Evolutionary conservation across 1,140 invertebrate genomes (phyloP), one percentile per base, ranked within the genome.

Genomic region (Drosophila paulistorum): DNA sequence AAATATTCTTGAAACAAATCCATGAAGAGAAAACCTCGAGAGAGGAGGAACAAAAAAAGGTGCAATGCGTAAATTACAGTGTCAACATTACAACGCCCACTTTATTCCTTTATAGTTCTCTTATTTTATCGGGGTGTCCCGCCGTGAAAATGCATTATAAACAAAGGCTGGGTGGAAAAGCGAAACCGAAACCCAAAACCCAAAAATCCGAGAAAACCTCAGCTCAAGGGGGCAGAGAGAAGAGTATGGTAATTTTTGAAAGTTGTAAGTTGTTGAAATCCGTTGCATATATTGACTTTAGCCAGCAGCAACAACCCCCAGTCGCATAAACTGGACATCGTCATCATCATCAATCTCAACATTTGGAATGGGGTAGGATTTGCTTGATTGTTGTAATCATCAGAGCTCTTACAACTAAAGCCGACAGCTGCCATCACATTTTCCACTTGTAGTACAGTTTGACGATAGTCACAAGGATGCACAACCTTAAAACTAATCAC

Each of bases 71-170:
- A 87, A 87, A 87, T 87, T 87, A 87, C 84, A 87, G 84, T 87
- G 84, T 87, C 84, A 87, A 87, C 84, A 87, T 87, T 87, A 87
- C 85, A 87, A 75, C 84, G 85, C 84, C 84, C 84, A 89, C 84
- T 86, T 86, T 79, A 63, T 59, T 37, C 57, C 30, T 37, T 59
- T 59, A 37, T 37, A 20, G 66, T 67, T 17, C 17, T 17, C 17
- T 33, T 68, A 68, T 67, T 41, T 51, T 75, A 65, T 61, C 55
- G 74, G 82, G 79, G 79, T 75, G 51, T 66, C 78, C 83, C 83
- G 79, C 83, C 70, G 83, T 87, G 83, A 83, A 86, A 87, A 87
- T 89, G 79, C 83, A 87, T 87, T 87, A 87, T 87, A 76, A 68
- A 68, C 66, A 81, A 69, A 30, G 30, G 30, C 6, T 37, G 35